Conservation (phyloP, 1,140 invertebrate species). For the Tetragonula clypearis region DNA sequence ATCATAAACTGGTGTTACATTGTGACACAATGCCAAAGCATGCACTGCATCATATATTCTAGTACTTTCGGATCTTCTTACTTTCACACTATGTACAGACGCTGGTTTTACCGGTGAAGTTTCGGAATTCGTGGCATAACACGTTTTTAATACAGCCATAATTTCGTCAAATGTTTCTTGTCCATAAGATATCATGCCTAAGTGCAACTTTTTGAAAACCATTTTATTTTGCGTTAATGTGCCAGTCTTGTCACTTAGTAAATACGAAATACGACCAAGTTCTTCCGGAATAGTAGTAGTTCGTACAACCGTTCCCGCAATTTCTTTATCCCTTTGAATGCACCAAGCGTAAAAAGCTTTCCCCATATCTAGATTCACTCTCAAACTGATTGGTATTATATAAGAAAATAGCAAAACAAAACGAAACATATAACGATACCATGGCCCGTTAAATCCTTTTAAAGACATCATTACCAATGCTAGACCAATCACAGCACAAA, state of each 20-base stretch:
- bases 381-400: constrained; percentile 98
- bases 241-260: constrained; percentile 99
- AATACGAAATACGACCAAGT: constrained; percentile 96
- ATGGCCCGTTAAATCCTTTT: constrained; percentile 97
- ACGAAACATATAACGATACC: constrained; percentile 98
- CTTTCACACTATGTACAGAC: constrained; percentile 78
- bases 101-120: constrained; percentile 72
- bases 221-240: constrained; percentile 99
- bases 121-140: constrained; percentile 72
- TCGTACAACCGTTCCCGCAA: constrained; percentile 97
- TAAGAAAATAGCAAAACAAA: constrained; percentile 99
- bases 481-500: constrained; percentile 94
- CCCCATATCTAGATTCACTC: constrained; percentile 99
- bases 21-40: constrained; percentile 98
- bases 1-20: constrained; percentile 99
- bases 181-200: constrained; percentile 94
- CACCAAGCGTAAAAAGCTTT: constrained; percentile 99
- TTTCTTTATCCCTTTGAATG: constrained; percentile 96
- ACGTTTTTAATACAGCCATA: constrained; percentile 79
- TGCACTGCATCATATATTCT: constrained; percentile 95
- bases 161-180: constrained; percentile 93
- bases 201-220: constrained; percentile 97
- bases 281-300: constrained; percentile 99
- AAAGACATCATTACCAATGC: constrained; percentile 97
- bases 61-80: constrained; percentile 87